A percentile compares a stretch with the other conserved stretches of the same genome.
These are phyloP conservation scores for Elanus axillaris DNA, from an alignment of 2,113 vertebrate species.

Conservation along the genomic window DNA sequence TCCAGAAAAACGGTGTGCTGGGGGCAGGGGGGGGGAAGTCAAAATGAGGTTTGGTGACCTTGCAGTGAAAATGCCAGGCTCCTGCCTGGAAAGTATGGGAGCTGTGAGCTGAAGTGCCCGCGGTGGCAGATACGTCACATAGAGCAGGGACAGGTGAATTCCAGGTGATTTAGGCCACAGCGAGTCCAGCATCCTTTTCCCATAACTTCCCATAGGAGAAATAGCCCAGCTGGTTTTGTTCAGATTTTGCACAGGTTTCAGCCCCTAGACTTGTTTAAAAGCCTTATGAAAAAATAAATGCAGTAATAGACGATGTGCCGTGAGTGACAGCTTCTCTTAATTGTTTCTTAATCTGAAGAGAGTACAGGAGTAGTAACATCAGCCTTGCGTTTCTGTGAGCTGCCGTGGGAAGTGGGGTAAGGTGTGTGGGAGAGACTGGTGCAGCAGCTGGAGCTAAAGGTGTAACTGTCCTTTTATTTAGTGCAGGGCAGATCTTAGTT, in stretches of 20 bases:
- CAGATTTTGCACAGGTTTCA: neutral
- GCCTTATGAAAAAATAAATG: neutral
- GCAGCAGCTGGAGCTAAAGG: neutral
- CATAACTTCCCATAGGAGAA: neutral
- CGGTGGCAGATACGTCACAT: fast-evolving
- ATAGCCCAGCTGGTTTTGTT: neutral
- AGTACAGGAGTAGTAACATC: neutral
- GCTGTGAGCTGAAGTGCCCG: neutral
- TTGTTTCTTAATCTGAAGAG: neutral
- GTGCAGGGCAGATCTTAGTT: neutral
- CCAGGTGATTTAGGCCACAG: neutral
- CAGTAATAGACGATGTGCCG: neutral
- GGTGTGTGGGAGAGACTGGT: neutral
- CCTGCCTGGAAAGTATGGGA: neutral
- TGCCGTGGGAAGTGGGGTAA: neutral
- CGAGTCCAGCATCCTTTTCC: neutral
- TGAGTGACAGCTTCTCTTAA: neutral
- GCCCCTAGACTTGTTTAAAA: neutral
- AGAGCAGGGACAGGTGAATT: neutral
- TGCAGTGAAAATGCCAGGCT: neutral
- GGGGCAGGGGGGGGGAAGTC: no score
- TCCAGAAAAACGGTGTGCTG: neutral
- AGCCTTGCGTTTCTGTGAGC: neutral
- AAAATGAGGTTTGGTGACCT: neutral
- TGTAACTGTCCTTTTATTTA: neutral